Evolutionary conservation across 2,888 invertebrate species (phyloP), one percentile per base, ranked within the genome.

Genomic region (Cybosia mesomella): DNA sequence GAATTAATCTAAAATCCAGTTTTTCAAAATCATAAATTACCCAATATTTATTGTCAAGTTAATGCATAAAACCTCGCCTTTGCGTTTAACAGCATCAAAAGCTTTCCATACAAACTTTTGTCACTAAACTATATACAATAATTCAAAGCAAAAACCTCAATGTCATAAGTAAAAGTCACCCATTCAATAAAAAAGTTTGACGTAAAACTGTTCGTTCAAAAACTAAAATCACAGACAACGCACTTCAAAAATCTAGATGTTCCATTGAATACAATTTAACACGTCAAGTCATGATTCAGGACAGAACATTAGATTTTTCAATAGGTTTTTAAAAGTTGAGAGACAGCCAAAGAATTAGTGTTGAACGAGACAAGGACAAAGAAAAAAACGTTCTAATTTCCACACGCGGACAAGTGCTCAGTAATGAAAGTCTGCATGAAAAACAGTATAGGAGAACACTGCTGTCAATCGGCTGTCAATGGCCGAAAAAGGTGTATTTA

Each of bases 361-460:
- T 63, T 55, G 64, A 65, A 66, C 28, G 61, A 74, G 71, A 77
- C 80, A 76, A 71, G 69, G 66, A 32, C 49, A 73, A 72, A 75
- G 75, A 66, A 71, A 81, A 84, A 87, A 87, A 87, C 81, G 81
- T 82, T 76, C 72, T 81, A 80, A 80, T 77, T 74, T 72, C 68
- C 73, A 76, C 85, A 84, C 85, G 34, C 83, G 70, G 80, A 90
- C 90, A 89, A 77, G 83, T 87, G 89, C 88, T 85, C 83, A 85
- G 88, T 91, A 91, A 90, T 89, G 89, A 86, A 80, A 83, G 87
- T 85, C 84, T 89, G 84, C 83, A 83, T 84, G 76, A 80, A 81
- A 85, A 86, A 87, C 82, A 83, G 84, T 83, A 83, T 73, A 80
- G 79, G 70, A 83, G 84, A 86, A 87, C 88, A 85, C 83, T 66